Evolutionary conservation across 2,888 invertebrate genomes (phyloP).

Genomic region (Troilus luridus): DNA sequence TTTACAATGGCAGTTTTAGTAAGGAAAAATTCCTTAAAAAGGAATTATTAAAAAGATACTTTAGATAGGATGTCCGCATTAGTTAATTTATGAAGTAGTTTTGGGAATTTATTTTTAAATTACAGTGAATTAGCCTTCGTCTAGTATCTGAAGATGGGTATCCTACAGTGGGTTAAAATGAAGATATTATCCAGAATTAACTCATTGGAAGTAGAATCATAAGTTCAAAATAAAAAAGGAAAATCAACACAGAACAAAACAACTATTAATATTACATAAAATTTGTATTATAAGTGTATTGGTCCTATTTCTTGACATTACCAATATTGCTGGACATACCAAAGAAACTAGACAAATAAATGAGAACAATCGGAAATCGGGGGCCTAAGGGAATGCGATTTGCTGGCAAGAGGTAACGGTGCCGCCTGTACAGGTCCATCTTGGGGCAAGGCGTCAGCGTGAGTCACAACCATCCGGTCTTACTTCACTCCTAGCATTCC

Average conservation of each 20-base stretch:
- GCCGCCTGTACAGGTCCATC: conserved; percentile 48
- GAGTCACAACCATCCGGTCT: conserved; percentile 51
- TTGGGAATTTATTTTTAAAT: background rate
- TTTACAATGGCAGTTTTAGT: background rate
- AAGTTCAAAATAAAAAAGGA: too few relatives aligned
- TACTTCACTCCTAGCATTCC: conserved; percentile 49
- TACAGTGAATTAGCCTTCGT: too few relatives aligned
- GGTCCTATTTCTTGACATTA: background rate
- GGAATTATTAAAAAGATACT: too few relatives aligned
- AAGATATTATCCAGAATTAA: too few relatives aligned
- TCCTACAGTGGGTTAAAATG: too few relatives aligned
- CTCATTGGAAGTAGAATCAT: too few relatives aligned
- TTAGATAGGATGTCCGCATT: background rate
- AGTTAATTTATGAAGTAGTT: background rate
- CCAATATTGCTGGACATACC: background rate
- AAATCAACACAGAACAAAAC: too few relatives aligned
- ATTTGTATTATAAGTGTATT: background rate
- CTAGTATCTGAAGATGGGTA: too few relatives aligned
- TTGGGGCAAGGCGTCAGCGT: conserved; percentile 50
- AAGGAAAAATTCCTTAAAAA: too few relatives aligned
- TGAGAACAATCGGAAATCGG: background rate
- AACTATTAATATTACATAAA: too few relatives aligned
- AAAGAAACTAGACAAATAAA: background rate
- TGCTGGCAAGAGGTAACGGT: conserved; percentile 37
- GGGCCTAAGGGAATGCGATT: conserved; percentile 4